These are phyloP conservation scores for Adrianichthys oophorus DNA, from an alignment of 2,797 vertebrate genomes.

Conservation along the genomic window DNA sequence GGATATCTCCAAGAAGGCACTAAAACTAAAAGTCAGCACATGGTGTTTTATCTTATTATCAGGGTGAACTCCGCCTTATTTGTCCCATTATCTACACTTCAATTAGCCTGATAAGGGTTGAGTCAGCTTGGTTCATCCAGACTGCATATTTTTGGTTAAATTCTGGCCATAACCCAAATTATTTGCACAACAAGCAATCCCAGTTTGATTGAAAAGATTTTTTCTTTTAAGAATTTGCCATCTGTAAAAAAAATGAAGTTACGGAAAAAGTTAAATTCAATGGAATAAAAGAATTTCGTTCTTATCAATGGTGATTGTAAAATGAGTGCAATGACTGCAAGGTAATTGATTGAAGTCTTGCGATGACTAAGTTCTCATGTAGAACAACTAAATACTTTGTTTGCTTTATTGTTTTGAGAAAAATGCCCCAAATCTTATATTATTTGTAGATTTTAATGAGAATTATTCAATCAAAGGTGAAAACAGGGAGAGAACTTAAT, in stretches of 20 bases:
- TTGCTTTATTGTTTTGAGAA: background rate
- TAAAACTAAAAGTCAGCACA: conserved; percentile 21
- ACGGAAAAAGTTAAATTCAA: background rate
- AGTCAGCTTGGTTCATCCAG: conserved; percentile 17
- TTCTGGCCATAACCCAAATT: conserved; percentile 12
- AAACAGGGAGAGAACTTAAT: background rate
- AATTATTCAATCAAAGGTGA: background rate
- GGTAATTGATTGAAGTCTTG: conserved; percentile 27
- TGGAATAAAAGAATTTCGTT: background rate
- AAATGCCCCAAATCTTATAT: background rate
- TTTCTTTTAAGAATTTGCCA: background rate
- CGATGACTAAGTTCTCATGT: background rate
- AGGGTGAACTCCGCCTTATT: conserved; percentile 39
- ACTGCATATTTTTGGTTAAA: conserved; percentile 9
- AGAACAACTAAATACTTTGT: background rate
- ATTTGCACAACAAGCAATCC: background rate
- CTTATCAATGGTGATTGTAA: conserved; percentile 36
- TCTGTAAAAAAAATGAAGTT: background rate
- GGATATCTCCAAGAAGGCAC: conserved; percentile 8
- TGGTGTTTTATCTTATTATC: conserved; percentile 30
- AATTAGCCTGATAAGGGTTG: conserved; percentile 66
- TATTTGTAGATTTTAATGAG: background rate
- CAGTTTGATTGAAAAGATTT: too few species aligned
- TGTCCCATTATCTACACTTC: conserved; percentile 54
- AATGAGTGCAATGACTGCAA: conserved; percentile 52